Evolutionary conservation across 2,888 invertebrate genomes (phyloP), one percentile per base, ranked within the genome.

Genomic region (Molanna angustata): DNA sequence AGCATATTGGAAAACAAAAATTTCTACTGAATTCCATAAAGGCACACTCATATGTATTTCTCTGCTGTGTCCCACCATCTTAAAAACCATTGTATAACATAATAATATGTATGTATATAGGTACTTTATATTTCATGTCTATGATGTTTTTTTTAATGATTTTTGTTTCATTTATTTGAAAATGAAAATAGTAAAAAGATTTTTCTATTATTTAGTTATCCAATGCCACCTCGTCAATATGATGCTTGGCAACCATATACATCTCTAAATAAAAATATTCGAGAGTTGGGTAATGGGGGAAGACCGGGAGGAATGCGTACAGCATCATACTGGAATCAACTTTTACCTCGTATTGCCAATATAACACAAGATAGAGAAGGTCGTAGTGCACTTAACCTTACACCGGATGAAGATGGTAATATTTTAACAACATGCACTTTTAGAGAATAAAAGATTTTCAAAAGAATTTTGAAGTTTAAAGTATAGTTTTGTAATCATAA

Each of bases 221-320:
- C 86, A 14, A 80, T 78, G 11, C 72, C 76, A 1, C 73, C 72
- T 19, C 68, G 71, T 18, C 69, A 71, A 31, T 73, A 74, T 55
- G 75, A 78, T 41, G 69, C 71, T 9, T 88, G 88, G 86, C 70
- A 73, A 57, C 76, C 79, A 16, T 86, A 85, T 63, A 76, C 72
- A 59, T 64, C 70, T 11, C 71, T 72, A 3, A 76, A 79, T 59
- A 71, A 72, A 33, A 71, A 77, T 57, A 69, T 82, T 41, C 74
- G 76, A 63, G 69, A 76, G 58, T 70, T 81, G 45, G 68, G 67
- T 7, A 54, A 54, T 11, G 47, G 47, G 13, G 64, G 48, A 11
- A 27, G 20, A 4, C 17, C 32, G 1, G 18, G 48, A 35, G 33
- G 49, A 39, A 27, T 43, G 41, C 43, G 51, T 13, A 48, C 63